Evolutionary conservation across 2,113 vertebrate species (phyloP), one percentile per base, ranked within the genome.

Genomic region (Saiga tatarica): DNA sequence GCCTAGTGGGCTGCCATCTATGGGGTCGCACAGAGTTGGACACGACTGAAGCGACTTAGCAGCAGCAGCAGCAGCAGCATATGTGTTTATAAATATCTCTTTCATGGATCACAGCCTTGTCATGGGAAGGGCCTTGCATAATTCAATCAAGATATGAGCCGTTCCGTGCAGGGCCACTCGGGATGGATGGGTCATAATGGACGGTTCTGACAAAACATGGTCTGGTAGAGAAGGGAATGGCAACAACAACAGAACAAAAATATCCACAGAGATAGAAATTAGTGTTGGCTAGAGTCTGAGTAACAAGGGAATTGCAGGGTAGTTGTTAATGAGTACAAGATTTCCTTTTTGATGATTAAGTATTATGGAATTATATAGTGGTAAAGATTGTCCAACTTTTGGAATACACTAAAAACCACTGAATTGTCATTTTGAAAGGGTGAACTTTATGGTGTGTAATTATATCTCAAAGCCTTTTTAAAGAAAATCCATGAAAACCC

Each of bases 271-370:
- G 13, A 91, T 5, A 79, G 25, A 89, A 91, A 86, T 52, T 36
- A 45, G 55, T 86, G 15, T 52, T 60, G 25, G 6, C 17, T 52
- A 15, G 21, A 25, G 7, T 78, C 88, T 86, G 16, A 23, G 28
- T 85, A 78, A 23, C 19, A 36, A 45, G 30, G 26, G 1, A 42
- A 76, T 28, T n/a, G 6, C n/a, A 74, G 21, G 3, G 0, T 33
- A 26, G 36, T 53, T 82, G n/a, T 36, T 88, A 53, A 88, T 60
- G 16, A 45, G n/a, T 28, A 52, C 15, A 42, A 30, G 12, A 3
- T 92, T 82, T 60, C 21, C 81, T 92, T 42, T 53, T 88, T 23
- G 52, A 60, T 28, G n/a, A 36, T 52, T 74, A n/a, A 83, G n/a
- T 84, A 57, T 47, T 47, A 15, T 88, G 33, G 16, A 87, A 88